phyloP scores from a whole-genome alignment of 2,888 invertebrate genomes.

The Lithosia quadra region DNA sequence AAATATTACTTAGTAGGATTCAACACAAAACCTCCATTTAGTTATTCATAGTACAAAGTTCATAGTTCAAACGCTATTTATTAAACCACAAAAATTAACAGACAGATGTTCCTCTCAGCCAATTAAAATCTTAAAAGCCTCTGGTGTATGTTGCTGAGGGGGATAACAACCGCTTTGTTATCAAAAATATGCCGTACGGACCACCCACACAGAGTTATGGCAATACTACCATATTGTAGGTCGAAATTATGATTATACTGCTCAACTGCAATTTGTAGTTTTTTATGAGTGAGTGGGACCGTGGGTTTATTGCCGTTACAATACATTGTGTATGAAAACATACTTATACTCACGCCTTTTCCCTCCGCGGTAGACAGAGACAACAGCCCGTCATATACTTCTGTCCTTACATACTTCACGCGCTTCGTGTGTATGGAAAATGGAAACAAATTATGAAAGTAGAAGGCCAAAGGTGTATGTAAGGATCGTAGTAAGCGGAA shows the following conservation, averaged over 20 bases:
- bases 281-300: constrained; percentile 33
- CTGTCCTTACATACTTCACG: too few relatives aligned
- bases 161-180: constrained; percentile 23
- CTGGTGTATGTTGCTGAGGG: constrained; percentile 3
- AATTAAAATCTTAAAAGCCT: constrained; percentile 25
- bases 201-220: constrained; percentile 42
- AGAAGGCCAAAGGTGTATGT: too few relatives aligned
- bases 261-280: constrained; percentile 23
- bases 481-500: too few relatives aligned
- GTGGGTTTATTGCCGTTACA: background rate
- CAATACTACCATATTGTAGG: constrained; percentile 5
- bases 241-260: constrained; percentile 6
- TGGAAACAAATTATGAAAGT: too few relatives aligned
- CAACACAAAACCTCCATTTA: constrained; percentile 6
- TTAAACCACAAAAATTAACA: constrained; percentile 15
- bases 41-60: background rate
- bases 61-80: constrained; percentile 9
- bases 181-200: constrained; percentile 31
- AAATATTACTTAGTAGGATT: background rate
- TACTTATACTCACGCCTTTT: too few relatives aligned
- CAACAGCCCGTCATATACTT: too few relatives aligned
- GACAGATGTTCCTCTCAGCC: constrained; percentile 21
- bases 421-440: too few relatives aligned
- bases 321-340: background rate
- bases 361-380: too few relatives aligned